Conservation (phyloP, 1,140 invertebrate species). For the Bombus confusus region DNA sequence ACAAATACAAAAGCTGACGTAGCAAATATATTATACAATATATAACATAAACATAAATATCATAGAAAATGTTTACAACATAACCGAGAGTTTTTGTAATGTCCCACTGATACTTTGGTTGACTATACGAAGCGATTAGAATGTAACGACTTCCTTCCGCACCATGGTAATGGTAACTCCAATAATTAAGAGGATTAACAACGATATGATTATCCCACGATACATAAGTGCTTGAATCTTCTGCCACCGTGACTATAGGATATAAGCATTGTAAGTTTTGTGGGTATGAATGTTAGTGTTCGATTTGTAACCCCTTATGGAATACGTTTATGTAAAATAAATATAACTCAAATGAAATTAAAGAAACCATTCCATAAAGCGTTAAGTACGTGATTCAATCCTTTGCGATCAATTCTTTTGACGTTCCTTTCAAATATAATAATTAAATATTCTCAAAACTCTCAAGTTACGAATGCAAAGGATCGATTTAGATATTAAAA, state of each 20-base stretch:
- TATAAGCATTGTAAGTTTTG: slow-evolving; percentile 47
- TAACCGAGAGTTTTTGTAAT: slow-evolving; percentile 52
- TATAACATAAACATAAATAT: slow-evolving; percentile 42
- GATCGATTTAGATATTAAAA: slow-evolving; percentile 4
- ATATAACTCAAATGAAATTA: background rate
- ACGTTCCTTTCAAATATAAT: background rate
- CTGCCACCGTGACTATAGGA: slow-evolving; percentile 75
- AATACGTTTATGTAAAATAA: background rate
- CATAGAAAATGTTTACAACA: slow-evolving; percentile 49
- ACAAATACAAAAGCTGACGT: slow-evolving; percentile 45
- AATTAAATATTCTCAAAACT: background rate
- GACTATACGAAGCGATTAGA: slow-evolving; percentile 49
- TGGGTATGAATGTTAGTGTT: slow-evolving; percentile 35
- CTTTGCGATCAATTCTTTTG: background rate
- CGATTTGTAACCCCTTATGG: slow-evolving; percentile 50
- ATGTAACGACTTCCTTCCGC: slow-evolving; percentile 47
- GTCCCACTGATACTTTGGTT: slow-evolving; percentile 43
- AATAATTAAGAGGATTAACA: slow-evolving; percentile 71
- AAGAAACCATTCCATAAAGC: slow-evolving; percentile 26
- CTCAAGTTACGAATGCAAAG: background rate
- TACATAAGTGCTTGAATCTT: slow-evolving; percentile 65
- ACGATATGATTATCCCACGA: slow-evolving; percentile 74
- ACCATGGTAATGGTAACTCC: slow-evolving; percentile 63
- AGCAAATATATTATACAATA: slow-evolving; percentile 39
- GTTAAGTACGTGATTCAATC: slow-evolving; percentile 13